Evolutionary conservation across 1,140 invertebrate genomes (phyloP).

Genomic region (Dreissena polymorpha): DNA sequence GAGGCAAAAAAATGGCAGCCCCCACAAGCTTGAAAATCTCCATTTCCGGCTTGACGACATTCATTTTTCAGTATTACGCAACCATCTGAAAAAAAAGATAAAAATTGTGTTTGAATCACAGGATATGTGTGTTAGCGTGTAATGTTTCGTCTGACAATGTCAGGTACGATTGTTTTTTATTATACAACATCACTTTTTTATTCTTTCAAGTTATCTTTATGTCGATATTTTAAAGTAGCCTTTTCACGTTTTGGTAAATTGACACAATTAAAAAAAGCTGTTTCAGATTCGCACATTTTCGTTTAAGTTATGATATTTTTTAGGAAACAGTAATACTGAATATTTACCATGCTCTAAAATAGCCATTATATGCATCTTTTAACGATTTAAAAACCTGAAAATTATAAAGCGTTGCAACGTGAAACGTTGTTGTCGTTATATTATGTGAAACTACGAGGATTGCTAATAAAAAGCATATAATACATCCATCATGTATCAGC

Average conservation of each 20-base stretch:
- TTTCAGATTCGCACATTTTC: too few relatives aligned
- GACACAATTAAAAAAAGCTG: too few relatives aligned
- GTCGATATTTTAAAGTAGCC: neutral
- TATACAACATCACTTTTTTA: neutral
- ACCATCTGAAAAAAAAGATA: conserved; percentile 45
- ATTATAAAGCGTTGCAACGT: too few relatives aligned
- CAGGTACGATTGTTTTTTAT: neutral
- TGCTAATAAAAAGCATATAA: too few relatives aligned
- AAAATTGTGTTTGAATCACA: neutral
- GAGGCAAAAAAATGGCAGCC: conserved; percentile 60
- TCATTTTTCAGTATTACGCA: conserved; percentile 47
- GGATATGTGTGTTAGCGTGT: neutral
- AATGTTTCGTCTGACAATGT: neutral
- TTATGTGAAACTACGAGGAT: too few relatives aligned
- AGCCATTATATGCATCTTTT: too few relatives aligned
- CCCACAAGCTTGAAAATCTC: conserved; percentile 59
- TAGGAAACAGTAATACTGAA: too few relatives aligned
- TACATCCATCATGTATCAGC: too few relatives aligned
- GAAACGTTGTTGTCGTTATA: too few relatives aligned
- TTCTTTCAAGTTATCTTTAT: neutral
- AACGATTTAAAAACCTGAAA: too few relatives aligned
- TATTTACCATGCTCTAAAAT: too few relatives aligned
- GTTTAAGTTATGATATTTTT: too few relatives aligned
- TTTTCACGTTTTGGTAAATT: neutral
- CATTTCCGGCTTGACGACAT: conserved; percentile 49